Conservation (phyloP, 2,113 vertebrate species). For the Pteronura brasiliensis region DNA sequence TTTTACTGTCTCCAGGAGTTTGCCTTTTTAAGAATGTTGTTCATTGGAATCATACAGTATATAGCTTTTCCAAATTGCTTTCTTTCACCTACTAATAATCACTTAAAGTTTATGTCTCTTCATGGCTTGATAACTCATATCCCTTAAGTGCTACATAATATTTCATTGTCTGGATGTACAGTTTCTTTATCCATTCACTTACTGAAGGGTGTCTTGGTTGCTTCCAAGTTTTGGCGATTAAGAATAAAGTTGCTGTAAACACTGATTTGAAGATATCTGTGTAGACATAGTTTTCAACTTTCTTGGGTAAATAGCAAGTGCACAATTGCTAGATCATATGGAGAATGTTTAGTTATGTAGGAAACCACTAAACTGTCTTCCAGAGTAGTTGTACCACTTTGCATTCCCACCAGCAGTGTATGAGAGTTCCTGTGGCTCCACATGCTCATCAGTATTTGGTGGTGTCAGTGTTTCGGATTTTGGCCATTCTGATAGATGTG, state of each 20-base stretch:
- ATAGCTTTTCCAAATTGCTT: neutral
- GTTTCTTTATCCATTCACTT: neutral
- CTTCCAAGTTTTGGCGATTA: neutral
- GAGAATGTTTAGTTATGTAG: neutral
- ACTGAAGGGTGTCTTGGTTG: neutral
- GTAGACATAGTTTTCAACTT: neutral
- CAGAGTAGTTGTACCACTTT: neutral
- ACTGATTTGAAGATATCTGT: neutral
- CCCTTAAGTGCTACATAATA: neutral
- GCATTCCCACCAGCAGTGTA: neutral
- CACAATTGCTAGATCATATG: neutral
- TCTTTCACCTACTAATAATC: neutral
- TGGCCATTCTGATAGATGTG: neutral
- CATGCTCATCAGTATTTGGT: neutral
- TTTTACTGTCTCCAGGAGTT: neutral
- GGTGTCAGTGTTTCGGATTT: neutral
- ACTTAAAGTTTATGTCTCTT: neutral
- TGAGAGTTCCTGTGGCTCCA: neutral
- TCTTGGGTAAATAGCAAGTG: neutral
- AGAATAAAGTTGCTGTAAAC: neutral
- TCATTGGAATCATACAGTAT: neutral
- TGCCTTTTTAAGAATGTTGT: neutral
- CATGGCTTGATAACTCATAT: neutral
- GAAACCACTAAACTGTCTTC: neutral
- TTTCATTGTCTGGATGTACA: neutral